phyloP scores from a whole-genome alignment of 92 coral and sea anemone species.

The Phymanthus crucifer region DNA sequence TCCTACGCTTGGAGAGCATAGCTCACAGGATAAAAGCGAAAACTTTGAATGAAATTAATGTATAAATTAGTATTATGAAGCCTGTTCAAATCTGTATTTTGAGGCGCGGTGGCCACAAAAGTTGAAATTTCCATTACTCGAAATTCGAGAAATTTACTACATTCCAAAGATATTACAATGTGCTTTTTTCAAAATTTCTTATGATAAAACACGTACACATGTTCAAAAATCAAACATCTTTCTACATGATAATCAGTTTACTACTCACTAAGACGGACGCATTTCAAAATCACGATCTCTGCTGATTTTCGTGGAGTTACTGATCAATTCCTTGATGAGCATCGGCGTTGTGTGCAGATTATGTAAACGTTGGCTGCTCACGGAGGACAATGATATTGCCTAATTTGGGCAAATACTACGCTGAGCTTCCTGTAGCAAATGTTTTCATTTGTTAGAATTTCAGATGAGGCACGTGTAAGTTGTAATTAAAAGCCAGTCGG shows the following conservation, averaged over 20 bases:
- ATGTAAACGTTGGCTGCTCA: constrained; percentile 32
- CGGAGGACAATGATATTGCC: constrained; percentile 32
- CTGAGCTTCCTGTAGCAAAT: constrained; percentile 25
- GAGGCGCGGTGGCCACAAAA: no score
- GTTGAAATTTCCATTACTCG: background rate
- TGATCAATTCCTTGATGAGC: constrained; percentile 12
- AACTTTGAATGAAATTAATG: background rate
- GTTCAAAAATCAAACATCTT: no score
- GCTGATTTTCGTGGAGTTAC: background rate
- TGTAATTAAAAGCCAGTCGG: constrained; percentile 8
- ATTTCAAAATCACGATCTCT: background rate
- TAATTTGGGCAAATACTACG: constrained; percentile 33
- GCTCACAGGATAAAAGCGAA: background rate
- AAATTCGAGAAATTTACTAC: background rate
- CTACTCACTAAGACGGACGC: background rate
- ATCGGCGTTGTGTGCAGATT: constrained; percentile 9
- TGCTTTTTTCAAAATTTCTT: background rate
- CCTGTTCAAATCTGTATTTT: no score
- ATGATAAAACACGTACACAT: no score
- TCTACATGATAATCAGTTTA: no score
- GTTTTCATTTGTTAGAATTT: constrained; percentile 11
- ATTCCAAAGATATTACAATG: background rate
- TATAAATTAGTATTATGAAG: background rate
- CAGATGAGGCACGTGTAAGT: constrained; percentile 31
- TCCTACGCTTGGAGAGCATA: background rate